Evolutionary conservation across 2,797 vertebrate species (phyloP).

Genomic region (Hypotaenidia okinawae): DNA sequence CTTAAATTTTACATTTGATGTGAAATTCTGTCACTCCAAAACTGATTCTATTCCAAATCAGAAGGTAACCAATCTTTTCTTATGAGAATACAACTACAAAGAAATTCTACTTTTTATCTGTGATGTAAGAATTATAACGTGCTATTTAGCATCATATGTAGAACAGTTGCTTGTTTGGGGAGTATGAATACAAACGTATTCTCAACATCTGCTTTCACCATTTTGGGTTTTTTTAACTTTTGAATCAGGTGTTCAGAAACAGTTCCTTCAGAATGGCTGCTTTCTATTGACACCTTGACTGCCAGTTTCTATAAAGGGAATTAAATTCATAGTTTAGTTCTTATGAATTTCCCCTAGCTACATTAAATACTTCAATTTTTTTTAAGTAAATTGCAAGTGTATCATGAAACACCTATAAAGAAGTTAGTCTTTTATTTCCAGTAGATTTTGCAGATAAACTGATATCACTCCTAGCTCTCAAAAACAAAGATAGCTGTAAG

Average conservation of each 20-base stretch:
- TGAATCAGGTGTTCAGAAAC: not conserved
- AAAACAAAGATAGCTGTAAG: not conserved
- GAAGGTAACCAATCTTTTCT: not conserved
- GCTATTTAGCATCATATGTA: not conserved
- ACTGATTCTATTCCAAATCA: not conserved
- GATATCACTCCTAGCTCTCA: not conserved
- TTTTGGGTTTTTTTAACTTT: not conserved
- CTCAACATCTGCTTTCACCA: not conserved
- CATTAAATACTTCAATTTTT: slow-evolving; percentile 3
- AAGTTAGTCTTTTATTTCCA: not conserved
- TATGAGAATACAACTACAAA: not conserved
- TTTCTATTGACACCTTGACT: slow-evolving; percentile 5
- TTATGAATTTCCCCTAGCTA: not conserved
- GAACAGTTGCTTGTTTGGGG: not conserved
- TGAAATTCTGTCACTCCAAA: not conserved
- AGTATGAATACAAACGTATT: not conserved
- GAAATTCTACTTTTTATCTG: not conserved
- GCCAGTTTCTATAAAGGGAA: not conserved
- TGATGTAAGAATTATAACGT: not conserved
- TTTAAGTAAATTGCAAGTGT: slow-evolving; percentile 9
- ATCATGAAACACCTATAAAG: slow-evolving; percentile 1
- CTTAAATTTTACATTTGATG: not conserved
- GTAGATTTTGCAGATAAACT: not conserved
- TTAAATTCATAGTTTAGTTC: not conserved
- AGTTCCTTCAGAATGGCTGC: not conserved